Evolutionary conservation across 2,113 vertebrate genomes (phyloP), one percentile per base, ranked within the genome.

Genomic region (Hippocampus barbouri): DNA sequence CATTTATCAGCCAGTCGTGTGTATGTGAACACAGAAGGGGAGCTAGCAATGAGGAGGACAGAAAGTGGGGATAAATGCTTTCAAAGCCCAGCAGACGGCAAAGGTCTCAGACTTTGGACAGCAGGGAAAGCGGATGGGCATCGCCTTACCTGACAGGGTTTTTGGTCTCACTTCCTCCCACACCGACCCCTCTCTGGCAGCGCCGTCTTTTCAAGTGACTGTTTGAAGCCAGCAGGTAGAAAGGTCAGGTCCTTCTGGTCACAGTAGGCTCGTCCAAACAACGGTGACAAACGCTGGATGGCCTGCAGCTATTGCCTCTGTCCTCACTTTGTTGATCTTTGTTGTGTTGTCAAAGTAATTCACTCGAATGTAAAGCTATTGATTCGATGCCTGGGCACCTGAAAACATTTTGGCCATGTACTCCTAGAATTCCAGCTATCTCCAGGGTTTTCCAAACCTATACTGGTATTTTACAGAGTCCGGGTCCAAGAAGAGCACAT

Each of bases 101-200:
- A 89, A 87, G 87, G 85, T 85, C 79, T 83, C 73, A 70, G 72
- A 79, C 82, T 75, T 76, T 63, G 83, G 88, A 84, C 87, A 88
- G 90, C 83, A 82, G 88, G 85, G 89, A 79, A 77, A 78, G 74
- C 73, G 77, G 79, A 79, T 92, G 89, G 89, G 91, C 88, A 91
- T 80, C 91, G 89, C 82, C 92, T 92, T 94, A 94, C 93, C 93
- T 93, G 92, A 91, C 91, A 82, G 89, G 87, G 80, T 87, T 89
- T 91, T 89, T 79, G 90, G 90, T 91, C 88, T 76, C 82, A 73
- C 89, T 85, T 81, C 81, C 85, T 88, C 80, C 80, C 78, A 81
- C 88, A 76, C 81, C 72, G 88, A 91, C 85, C 88, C 86, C 85
- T 88, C 89, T 89, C 90, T 79, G 83, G 89, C 82, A 68, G 86